Evolutionary conservation across 2,113 vertebrate genomes (phyloP), one percentile per base, ranked within the genome.

Genomic region (Corythornis cristatus): DNA sequence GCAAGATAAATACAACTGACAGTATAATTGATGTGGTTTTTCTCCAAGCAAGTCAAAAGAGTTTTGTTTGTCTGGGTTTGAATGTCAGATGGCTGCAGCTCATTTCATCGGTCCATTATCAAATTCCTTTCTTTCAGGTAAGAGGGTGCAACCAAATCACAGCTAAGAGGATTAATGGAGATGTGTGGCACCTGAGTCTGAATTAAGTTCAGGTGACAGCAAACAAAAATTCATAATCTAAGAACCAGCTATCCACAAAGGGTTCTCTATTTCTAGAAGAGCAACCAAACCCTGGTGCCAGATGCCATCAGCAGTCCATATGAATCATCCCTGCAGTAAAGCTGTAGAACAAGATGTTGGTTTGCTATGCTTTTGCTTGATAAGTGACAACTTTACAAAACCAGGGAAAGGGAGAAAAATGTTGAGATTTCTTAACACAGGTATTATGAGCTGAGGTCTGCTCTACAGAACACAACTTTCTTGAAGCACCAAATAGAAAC

Each of bases 81-180:
- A 88, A 58, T 57, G 92, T 79, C 96, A 90, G 91, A 93, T 94
- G 12, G 2, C 74, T 46, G 71, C 65, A 85, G 48, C 67, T 96
- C 90, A 50, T 86, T 93, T 78, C 88, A 88, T 71, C 1, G 0
- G 50, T 35, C 81, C 82, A 29, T 92, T 91, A 71, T 85, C 82
- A 88, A 86, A 96, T 95, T 95, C 95, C 86, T 96, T 89, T 89
- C 89, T 91, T 92, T 56, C 91, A 91, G 85, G 82, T 67, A 91
- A 96, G 26, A 74, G 85, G 91, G 84, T 86, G 89, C 93, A 96
- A 76, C 56, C 78, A 67, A 92, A 85, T 56, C 43, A 51, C 3
- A 1, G 33, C 58, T 93, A 92, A 96, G 93, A 82, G 95, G 94
- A 96, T 96, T 95, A 96, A 76, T 70, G 86, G 48, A 90, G 65